phyloP scores from a whole-genome alignment of 2,888 invertebrate genomes.

The Tachystola acroxantha region DNA sequence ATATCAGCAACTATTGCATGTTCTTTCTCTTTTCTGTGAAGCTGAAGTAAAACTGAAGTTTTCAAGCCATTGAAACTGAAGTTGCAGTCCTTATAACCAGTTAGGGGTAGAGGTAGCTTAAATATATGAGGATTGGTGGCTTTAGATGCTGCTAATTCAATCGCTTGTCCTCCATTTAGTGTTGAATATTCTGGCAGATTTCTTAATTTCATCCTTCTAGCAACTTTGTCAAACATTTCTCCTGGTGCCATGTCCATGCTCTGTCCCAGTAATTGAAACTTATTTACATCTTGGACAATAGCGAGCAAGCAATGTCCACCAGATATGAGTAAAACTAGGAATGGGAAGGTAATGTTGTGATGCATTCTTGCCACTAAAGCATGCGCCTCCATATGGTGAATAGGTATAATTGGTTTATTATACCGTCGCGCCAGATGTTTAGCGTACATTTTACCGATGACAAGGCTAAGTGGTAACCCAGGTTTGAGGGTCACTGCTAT shows the following conservation, averaged over 20 bases:
- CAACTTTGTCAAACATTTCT: constrained; percentile 95
- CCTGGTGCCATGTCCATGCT: constrained; percentile 93
- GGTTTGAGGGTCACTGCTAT: constrained; percentile 95
- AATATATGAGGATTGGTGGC: constrained; percentile 83
- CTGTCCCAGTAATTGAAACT: constrained; percentile 89
- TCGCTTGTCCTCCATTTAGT: constrained; percentile 90
- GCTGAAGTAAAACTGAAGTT: constrained; percentile 75
- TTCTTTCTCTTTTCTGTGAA: constrained; percentile 78
- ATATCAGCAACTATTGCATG: constrained; percentile 80
- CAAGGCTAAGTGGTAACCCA: constrained; percentile 86
- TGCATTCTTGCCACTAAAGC: constrained; percentile 92
- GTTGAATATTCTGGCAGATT: constrained; percentile 86
- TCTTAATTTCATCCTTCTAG: constrained; percentile 88
- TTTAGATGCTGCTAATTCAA: constrained; percentile 88
- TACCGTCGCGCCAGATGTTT: constrained; percentile 83
- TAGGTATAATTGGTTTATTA: constrained; percentile 93
- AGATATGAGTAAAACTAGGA: constrained; percentile 91
- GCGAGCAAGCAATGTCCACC: constrained; percentile 95
- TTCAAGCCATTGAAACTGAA: constrained; percentile 95
- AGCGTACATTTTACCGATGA: constrained; percentile 90
- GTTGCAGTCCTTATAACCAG: constrained; percentile 86
- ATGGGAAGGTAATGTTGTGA: constrained; percentile 88
- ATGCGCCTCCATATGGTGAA: constrained; percentile 99
- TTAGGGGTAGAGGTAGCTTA: constrained; percentile 82
- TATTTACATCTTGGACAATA: constrained; percentile 84